A percentile compares a stretch with the other conserved stretches of the same genome.
These are phyloP conservation scores for Pherbina coryleti DNA, from an alignment of 2,888 invertebrate genomes.

Conservation along the genomic window DNA sequence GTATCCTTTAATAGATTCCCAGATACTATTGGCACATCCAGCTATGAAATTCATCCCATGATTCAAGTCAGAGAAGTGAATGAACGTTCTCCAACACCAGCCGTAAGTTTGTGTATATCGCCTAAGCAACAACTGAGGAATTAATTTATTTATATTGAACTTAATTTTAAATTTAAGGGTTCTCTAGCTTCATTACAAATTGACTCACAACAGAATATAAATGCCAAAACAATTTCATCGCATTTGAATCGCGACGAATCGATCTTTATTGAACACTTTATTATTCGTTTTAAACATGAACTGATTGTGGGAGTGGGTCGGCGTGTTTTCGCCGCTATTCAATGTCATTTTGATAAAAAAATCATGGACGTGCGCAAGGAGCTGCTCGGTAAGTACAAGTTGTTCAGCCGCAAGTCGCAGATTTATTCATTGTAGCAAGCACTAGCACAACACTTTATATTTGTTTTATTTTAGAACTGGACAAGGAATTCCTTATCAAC, in stretches of 20 bases:
- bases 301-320: conserved; percentile 62
- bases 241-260: conserved; percentile 57
- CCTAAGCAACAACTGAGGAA: background rate
- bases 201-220: conserved; percentile 51
- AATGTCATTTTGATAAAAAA: conserved; percentile 61
- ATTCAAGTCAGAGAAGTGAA: conserved; percentile 57
- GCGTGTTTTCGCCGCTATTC: conserved; percentile 63
- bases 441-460: too few species aligned
- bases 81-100: conserved; percentile 63
- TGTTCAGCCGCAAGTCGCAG: background rate
- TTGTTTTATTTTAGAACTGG: conserved; percentile 52
- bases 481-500: conserved; percentile 60
- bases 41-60: conserved; percentile 63
- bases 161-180: conserved; percentile 51
- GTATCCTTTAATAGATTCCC: conserved; percentile 62
- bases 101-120: conserved; percentile 49
- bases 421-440: background rate
- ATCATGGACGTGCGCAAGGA: conserved; percentile 60
- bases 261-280: conserved; percentile 65
- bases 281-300: conserved; percentile 65
- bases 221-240: conserved; percentile 50
- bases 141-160: background rate
- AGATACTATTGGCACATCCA: conserved; percentile 62
- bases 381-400: conserved; percentile 54
- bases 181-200: conserved; percentile 63